Base-by-base conservation (phyloP, 2,888 invertebrate species). In the Caradrina clavipalpis region DNA sequence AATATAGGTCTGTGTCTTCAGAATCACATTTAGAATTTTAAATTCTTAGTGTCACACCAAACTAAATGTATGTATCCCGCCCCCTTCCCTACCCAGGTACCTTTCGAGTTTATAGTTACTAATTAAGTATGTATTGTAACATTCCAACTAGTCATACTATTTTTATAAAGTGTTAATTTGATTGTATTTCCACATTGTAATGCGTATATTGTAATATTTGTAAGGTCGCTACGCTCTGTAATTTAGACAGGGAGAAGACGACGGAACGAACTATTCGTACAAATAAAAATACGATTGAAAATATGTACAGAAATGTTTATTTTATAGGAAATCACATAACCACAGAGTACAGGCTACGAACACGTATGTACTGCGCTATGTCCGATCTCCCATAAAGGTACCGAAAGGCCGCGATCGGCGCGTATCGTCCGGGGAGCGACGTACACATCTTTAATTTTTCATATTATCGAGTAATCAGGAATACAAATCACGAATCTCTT, bases 241-340 rank as follows among this genome's bases (percentile, higher is more conserved):
- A 66, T 65, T 78, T 73, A 68, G 78, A 73, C 79, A 78, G 73
- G 65, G 73, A 66, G 76, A 66, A 76, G 74, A 65, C 82, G 71
- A 69, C 82, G 68, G 51, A 79, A 80, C 84, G 82, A 84, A 81
- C 79, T 78, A 77, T 84, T 88, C 87, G 86, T 88, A 90, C 89
- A 92, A 94, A 94, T 94, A 93, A 95, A 95, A 95, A 92, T 90
- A 94, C 92, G 85, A 90, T 92, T 93, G 90, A 94, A 93, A 95
- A 94, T 96, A 96, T 96, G 95, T 96, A 96, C 96, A 96, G 94
- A 94, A 94, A 92, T 91, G 93, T 95, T 95, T 94, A 93, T 94
- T 95, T 92, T 89, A 91, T 92, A 92, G 94, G 94, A 94, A 93
- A 92, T 89, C 91, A 91, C 94, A 91, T 91, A 90, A 92, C 91